A percentile compares a stretch with the other conserved stretches of the same genome.
Evolutionary conservation across 1,140 invertebrate species (phyloP).

Genomic region (Ceratina australensis): DNA sequence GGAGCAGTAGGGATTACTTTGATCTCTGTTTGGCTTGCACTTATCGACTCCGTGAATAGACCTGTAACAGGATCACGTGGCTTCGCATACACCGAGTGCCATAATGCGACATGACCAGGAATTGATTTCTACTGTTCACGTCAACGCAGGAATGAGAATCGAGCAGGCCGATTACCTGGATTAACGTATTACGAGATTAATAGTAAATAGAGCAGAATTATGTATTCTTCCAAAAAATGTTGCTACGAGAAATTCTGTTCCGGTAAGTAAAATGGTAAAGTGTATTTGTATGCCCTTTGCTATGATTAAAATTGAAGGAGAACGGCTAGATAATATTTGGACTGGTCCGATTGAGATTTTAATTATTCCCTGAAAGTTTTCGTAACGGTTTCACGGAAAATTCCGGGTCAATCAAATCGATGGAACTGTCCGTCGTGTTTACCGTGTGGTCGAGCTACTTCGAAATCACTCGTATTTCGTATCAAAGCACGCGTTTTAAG

Average conservation of each 20-base stretch:
- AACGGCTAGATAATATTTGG: too few species aligned
- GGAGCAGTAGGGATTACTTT: too few species aligned
- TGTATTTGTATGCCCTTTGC: too few species aligned
- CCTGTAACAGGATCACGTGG: background rate
- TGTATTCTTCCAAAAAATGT: too few species aligned
- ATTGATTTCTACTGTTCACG: background rate
- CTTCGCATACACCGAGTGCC: background rate
- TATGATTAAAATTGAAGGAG: too few species aligned
- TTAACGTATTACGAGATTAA: too few species aligned
- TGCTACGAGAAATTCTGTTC: too few species aligned
- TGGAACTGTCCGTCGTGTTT: background rate
- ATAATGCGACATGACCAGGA: slow-evolving; percentile 2
- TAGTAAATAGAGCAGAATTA: too few species aligned
- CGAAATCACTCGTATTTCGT: background rate
- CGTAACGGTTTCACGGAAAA: background rate
- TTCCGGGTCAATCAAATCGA: background rate
- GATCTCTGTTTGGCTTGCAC: too few species aligned
- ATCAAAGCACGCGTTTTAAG: background rate
- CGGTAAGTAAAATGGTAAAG: too few species aligned
- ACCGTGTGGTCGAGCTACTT: background rate
- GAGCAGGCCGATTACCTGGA: background rate
- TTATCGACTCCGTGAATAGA: background rate
- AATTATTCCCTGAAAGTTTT: background rate
- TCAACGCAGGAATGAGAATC: slow-evolving; percentile 13
- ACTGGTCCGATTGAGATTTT: too few species aligned